Conservation (phyloP, 2,888 invertebrate species). For the Plebejus argus region DNA sequence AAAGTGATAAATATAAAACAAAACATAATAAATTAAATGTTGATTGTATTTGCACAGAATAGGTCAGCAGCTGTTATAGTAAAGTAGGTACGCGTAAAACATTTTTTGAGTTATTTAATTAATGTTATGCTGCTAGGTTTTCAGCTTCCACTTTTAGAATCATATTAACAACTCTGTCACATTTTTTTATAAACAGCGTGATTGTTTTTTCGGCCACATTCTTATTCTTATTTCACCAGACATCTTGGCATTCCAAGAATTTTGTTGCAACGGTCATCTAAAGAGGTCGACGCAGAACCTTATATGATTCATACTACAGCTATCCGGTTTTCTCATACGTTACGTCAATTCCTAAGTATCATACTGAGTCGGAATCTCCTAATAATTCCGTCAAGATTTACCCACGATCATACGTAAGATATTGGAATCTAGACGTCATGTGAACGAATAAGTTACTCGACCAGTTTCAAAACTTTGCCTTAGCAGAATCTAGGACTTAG, state of each 20-base stretch:
- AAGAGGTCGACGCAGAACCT: conserved; percentile 1
- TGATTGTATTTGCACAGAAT: no score
- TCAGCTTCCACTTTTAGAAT: no score
- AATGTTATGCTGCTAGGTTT: no score
- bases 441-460: neutral
- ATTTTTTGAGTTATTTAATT: no score
- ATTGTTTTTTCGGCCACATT: neutral
- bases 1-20: no score
- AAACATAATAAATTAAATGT: no score
- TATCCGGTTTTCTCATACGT: neutral
- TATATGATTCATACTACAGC: neutral
- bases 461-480: neutral
- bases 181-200: no score
- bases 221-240: neutral
- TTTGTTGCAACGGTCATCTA: neutral
- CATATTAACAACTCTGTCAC: no score
- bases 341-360: neutral
- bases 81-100: no score
- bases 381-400: neutral
- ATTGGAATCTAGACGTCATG: neutral
- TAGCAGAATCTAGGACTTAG: neutral
- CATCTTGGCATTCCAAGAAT: neutral
- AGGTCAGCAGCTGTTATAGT: no score
- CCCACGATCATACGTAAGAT: neutral
- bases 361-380: neutral